Percentiles rank a stretch among this genome's conserved stretches.
Evolutionary conservation across 2,888 invertebrate species (phyloP).

Genomic region (Drosophila antonietae): DNA sequence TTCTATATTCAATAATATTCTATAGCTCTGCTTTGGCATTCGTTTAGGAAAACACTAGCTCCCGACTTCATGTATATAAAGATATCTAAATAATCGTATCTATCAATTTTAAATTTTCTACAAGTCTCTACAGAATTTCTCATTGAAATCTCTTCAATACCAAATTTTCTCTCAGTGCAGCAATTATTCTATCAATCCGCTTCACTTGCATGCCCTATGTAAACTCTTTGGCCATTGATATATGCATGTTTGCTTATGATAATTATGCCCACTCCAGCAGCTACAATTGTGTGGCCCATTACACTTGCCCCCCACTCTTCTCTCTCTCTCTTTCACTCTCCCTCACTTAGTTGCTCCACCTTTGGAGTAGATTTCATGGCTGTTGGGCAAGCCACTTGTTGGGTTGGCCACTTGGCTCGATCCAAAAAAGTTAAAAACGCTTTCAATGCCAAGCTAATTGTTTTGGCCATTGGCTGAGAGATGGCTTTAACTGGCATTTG

Average conservation of each 20-base stretch:
- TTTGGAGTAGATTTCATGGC: slow-evolving; percentile 43
- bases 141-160: background rate
- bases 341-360: background rate
- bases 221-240: slow-evolving; percentile 17
- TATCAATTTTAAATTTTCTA: too few species aligned
- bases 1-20: too few species aligned
- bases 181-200: slow-evolving; percentile 14
- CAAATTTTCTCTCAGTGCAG: slow-evolving; percentile 17
- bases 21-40: too few species aligned
- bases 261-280: slow-evolving; percentile 39
- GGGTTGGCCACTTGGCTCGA: slow-evolving; percentile 33
- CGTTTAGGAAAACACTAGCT: too few species aligned
- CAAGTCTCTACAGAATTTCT: background rate
- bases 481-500: slow-evolving; percentile 49
- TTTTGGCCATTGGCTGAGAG: slow-evolving; percentile 34
- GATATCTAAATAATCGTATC: too few species aligned
- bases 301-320: background rate
- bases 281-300: background rate
- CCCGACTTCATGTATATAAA: too few species aligned
- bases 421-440: slow-evolving; percentile 17
- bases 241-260: slow-evolving; percentile 19
- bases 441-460: slow-evolving; percentile 58
- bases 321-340: background rate
- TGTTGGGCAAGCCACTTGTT: slow-evolving; percentile 40
- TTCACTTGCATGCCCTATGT: background rate